Evolutionary conservation across 2,113 vertebrate genomes (phyloP), one percentile per base, ranked within the genome.

Genomic region (Chamaetylas fuelleborni): DNA sequence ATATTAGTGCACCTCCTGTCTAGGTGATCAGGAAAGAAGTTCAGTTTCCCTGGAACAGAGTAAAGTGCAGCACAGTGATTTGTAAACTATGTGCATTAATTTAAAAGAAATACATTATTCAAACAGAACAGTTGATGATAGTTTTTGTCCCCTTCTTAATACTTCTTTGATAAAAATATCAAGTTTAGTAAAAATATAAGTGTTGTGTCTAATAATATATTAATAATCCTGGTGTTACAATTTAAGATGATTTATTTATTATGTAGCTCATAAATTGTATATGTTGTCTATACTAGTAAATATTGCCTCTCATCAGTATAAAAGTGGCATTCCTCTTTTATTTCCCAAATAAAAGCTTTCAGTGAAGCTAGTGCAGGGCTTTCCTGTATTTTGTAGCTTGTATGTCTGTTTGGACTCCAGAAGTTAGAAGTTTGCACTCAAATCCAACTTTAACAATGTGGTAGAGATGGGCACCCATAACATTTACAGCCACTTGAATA

Each of bases 181-280:
- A 42, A 42, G 6, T 42, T 42, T 42, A 56, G 34, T 69, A 71
- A 91, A 93, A 94, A 76, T 38, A 53, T 33, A 48, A 40, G 8
- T 86, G 58, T 91, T 92, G 61, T 76, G 94, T 96, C 96, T 96
- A 97, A 95, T 97, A 94, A 92, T 81, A 53, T 97, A 94, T 89
- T 25, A 42, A 88, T 86, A 94, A 87, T 12, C 3, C 33, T 88
- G 77, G 57, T 95, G 84, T 95, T 96, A 94, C 69, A 90, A 96
- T 96, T 91, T 92, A 83, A 92, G 80, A 88, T 94, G 95, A 73
- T 94, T 97, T 95, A 90, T 95, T 97, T 97, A 82, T 60, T 79
- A 81, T 51, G 81, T 88, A 94, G 72, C 69, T 97, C 89, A 93
- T 94, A 66, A 95, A 96, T 95, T 95, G 48, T 87, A 28, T 48